Conservation (phyloP, 2,797 vertebrate species). For the Acanthornis magna region DNA sequence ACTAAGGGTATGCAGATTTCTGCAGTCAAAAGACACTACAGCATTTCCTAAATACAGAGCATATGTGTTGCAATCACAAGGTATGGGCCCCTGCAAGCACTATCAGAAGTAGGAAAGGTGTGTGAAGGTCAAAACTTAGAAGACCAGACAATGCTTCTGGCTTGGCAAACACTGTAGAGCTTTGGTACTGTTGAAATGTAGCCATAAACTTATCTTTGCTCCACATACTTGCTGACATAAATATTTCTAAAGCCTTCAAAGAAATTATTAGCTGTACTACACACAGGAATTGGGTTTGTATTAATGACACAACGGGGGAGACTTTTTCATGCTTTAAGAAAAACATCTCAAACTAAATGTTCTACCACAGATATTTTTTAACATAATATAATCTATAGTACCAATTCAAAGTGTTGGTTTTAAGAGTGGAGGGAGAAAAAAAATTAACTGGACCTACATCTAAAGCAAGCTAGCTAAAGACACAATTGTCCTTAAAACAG, state of each 20-base stretch:
- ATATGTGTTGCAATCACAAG: not conserved
- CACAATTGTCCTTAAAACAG: not conserved
- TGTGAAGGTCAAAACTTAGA: not conserved
- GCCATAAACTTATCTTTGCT: not conserved
- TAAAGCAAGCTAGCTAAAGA: not conserved
- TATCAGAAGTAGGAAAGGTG: not conserved
- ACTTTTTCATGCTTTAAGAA: not conserved
- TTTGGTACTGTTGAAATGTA: not conserved
- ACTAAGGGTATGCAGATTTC: not conserved
- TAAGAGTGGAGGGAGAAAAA: accelerated
- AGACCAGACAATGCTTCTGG: not conserved
- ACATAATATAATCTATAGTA: not conserved
- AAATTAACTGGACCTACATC: not conserved
- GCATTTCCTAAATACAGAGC: not conserved
- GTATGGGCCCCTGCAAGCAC: not conserved
- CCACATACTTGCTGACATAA: not conserved
- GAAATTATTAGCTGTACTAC: not conserved
- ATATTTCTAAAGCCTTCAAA: not conserved
- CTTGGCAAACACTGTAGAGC: not conserved
- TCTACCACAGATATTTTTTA: not conserved
- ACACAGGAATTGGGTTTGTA: not conserved
- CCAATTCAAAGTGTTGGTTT: not conserved
- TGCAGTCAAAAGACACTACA: not conserved
- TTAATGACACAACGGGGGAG: not conserved
- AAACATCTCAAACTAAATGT: not conserved